Evolutionary conservation across 1,140 invertebrate genomes (phyloP), one percentile per base, ranked within the genome.

Genomic region (Ectropis grisescens): DNA sequence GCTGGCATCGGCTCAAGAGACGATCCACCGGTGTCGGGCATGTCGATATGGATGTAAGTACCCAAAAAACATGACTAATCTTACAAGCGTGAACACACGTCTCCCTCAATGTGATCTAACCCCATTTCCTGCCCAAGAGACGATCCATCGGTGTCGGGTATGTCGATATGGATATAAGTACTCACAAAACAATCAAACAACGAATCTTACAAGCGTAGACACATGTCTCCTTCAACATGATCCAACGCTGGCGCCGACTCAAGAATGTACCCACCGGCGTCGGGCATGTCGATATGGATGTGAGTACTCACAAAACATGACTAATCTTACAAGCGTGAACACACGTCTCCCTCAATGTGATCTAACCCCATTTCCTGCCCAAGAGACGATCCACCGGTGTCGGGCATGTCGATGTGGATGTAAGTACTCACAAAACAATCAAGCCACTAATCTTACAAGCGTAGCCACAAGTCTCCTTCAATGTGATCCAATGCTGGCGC

Each of bases 341-440:
- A 9, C 78, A 82, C 43, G 87, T 89, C n/a, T n/a, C n/a, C n/a
- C n/a, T n/a, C n/a, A n/a, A n/a, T n/a, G n/a, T n/a, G n/a, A n/a
- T n/a, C n/a, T n/a, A n/a, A n/a, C 88, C 93, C 75, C 84, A 92
- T 53, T 85, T 91, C 64, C 84, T 92, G 67, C 92, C 92, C 24
- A 95, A 95, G 76, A 86, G 94, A 65, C 85, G 94, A 60, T 96
- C 93, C 13, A 96, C 94, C 12, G 94, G 94, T 34, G 93, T 95
- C 15, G 92, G 93, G 23, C 88, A 93, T 51, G 88, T 94, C 42
- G 92, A 94, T 60, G 89, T 92, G 85, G 93, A 94, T 58, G 93
- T 94, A 82, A 90, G 90, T 88, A 61, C 15, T 37, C 16, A 19
- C 16, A 19, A 3, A 19, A 8, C 3, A 19, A 19, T 8, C 16